Evolutionary conservation across 2,888 invertebrate species (phyloP).

Genomic region (Neocrepidodera transversa): DNA sequence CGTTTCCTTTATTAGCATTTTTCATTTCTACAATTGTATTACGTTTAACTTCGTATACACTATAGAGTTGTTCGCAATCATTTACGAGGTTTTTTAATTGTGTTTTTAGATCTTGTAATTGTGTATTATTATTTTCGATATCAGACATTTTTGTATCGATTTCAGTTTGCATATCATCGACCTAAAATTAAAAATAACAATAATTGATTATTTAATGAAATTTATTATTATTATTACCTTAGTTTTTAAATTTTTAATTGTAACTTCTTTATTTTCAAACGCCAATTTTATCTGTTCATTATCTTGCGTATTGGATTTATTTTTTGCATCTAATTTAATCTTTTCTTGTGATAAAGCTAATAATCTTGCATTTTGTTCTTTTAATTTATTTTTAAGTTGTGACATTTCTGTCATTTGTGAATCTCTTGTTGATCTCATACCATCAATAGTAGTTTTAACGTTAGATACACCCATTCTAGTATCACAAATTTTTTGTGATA

Average conservation of each 20-base stretch:
- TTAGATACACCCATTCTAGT: conserved; percentile 85
- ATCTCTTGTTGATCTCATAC: conserved; percentile 93
- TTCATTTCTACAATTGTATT: conserved; percentile 60
- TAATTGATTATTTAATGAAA: background rate
- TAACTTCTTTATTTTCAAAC: conserved; percentile 72
- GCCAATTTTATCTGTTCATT: conserved; percentile 67
- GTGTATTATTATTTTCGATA: conserved; percentile 80
- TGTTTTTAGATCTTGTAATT: conserved; percentile 75
- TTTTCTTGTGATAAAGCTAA: conserved; percentile 84
- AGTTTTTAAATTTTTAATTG: conserved; percentile 67
- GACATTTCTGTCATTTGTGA: conserved; percentile 87
- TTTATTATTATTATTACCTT: conserved; percentile 47
- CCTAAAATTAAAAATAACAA: conserved; percentile 54
- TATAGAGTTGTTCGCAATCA: conserved; percentile 73
- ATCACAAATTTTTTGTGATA: conserved; percentile 82
- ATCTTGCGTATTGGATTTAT: conserved; percentile 62
- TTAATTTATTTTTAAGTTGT: conserved; percentile 79
- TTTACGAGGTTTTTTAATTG: conserved; percentile 71
- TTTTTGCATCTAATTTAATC: conserved; percentile 78
- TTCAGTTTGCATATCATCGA: conserved; percentile 78
- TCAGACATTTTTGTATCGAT: conserved; percentile 81
- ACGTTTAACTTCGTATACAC: conserved; percentile 74
- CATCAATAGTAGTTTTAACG: conserved; percentile 94
- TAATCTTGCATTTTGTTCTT: conserved; percentile 84
- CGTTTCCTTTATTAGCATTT: conserved; percentile 56